Evolutionary conservation across 1,140 invertebrate genomes (phyloP), one percentile per base, ranked within the genome.

Genomic region (Megalopta genalis): DNA sequence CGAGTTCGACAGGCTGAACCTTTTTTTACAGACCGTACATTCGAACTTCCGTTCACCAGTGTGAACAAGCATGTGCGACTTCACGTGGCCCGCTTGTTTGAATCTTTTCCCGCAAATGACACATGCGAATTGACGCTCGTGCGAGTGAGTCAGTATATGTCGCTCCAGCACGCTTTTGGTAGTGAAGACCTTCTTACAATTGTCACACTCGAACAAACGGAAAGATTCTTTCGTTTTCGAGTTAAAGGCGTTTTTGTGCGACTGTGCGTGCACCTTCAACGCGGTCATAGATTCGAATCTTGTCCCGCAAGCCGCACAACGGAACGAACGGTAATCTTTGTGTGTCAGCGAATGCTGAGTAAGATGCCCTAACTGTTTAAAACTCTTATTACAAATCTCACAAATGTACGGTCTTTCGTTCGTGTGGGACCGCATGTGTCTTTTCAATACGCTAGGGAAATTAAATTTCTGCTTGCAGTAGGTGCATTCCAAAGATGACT

Each of bases 351-450:
- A 91, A 82, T 94, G 94, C 27, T 94, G 93, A 32, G 93, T 94
- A 6, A 94, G 87, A 70, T 94, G 94, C 1, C 93, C 93, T 2
- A 92, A 90, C 77, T 94, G 94, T 65, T 93, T 93, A 83, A 94
- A 94, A 37, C 93, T 93, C 25, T 94, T 91, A 4, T 90, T 92
- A 81, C 95, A 95, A 23, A 94, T 90, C 4, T 91, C 86, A 85
- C 95, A 95, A 23, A 90, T 88, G 86, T 94, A 95, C 0, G 95
- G 95, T 42, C 95, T 87, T 81, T 95, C 94, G 42, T 95, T 95
- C 0, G 95, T 96, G 87, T 97, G 97, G 27, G 95, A 95, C 54
- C 96, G 93, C 85, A 95, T 94, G 85, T 98, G 97, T 3, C 96
- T 93, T 77, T 95, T 95, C 32, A 98, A 88, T 62, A 90, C 88